Conservation (phyloP, 1,140 invertebrate genomes). For the Sminthurinus signatus region DNA sequence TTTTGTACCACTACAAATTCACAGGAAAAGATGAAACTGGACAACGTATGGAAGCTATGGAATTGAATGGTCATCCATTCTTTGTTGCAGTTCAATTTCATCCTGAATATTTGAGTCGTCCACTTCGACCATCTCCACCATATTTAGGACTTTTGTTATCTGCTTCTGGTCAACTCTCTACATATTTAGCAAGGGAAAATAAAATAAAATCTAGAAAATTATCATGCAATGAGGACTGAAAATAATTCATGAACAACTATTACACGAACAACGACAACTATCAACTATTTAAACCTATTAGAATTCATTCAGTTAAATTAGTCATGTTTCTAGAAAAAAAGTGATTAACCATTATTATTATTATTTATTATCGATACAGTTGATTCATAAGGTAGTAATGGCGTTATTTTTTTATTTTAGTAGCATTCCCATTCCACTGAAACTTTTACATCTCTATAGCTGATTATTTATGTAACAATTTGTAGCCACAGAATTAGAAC, state of each 20-base stretch:
- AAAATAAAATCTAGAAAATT: neutral
- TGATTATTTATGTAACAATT: no score
- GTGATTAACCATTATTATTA: neutral
- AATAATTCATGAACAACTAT: neutral
- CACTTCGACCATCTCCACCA: constrained; percentile 86
- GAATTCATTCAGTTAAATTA: neutral
- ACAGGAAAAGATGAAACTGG: constrained; percentile 69
- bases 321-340: neutral
- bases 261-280: neutral
- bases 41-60: constrained; percentile 61
- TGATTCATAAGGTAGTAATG: neutral
- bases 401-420: neutral
- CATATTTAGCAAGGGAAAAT: constrained; percentile 13
- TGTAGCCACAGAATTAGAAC: no score
- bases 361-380: neutral
- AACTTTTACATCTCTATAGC: no score
- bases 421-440: neutral
- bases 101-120: constrained; percentile 74
- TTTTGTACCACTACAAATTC: no score
- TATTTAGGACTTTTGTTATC: constrained; percentile 91
- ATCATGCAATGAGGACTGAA: constrained; percentile 2
- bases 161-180: constrained; percentile 61
- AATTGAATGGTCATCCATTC: constrained; percentile 70
- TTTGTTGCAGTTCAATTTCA: constrained; percentile 90
- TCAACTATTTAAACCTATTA: neutral